Evolutionary conservation across 1,140 invertebrate genomes (phyloP).

Genomic region (Steinernema khuongi): DNA sequence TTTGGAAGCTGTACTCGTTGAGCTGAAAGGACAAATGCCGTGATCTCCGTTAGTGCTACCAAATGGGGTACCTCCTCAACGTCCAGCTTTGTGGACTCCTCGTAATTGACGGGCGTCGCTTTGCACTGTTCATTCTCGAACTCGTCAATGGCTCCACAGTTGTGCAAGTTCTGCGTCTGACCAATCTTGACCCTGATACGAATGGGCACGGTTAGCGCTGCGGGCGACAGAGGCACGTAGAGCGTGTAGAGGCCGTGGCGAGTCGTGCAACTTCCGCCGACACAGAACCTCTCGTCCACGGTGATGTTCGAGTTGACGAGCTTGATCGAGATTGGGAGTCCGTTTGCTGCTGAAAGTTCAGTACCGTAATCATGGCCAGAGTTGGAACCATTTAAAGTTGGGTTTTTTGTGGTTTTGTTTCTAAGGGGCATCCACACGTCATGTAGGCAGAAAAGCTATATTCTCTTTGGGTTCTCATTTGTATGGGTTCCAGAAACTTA

Average conservation of each 20-base stretch:
- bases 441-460: no score
- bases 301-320: constrained; percentile 46
- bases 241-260: constrained; percentile 48
- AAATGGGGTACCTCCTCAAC: not conserved
- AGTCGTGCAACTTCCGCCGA: constrained; percentile 43
- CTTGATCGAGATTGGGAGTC: constrained; percentile 22
- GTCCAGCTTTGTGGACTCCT: not conserved
- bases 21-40: constrained; percentile 39
- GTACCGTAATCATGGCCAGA: not conserved
- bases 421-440: not conserved
- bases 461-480: no score
- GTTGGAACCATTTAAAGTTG: not conserved
- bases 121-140: constrained; percentile 10
- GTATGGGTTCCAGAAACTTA: no score
- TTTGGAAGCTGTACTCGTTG: constrained; percentile 45
- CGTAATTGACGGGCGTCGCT: not conserved
- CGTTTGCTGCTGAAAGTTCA: constrained; percentile 19
- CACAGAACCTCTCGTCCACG: constrained; percentile 51
- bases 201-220: constrained; percentile 48
- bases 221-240: constrained; percentile 52
- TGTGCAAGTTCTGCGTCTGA: constrained; percentile 20
- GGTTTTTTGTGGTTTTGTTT: not conserved
- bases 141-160: constrained; percentile 7
- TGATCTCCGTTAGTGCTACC: no score
- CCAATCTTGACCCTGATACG: constrained; percentile 46